Evolutionary conservation across 92 coral and sea anemone species (phyloP).

Genomic region (Blastomussa wellsi): DNA sequence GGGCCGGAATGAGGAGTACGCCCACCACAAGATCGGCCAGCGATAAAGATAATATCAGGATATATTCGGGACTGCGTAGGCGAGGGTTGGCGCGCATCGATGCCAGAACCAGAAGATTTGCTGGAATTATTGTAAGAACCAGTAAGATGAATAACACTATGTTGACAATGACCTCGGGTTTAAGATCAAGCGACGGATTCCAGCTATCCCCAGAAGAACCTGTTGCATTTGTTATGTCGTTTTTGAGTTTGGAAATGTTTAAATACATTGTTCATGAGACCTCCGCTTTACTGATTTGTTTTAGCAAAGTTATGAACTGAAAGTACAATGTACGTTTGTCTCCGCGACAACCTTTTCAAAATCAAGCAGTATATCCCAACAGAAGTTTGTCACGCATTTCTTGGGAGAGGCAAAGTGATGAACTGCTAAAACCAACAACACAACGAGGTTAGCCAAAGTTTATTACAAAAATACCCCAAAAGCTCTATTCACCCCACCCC

Average conservation of each 20-base stretch:
- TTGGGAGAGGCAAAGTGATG: no score
- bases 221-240: background rate
- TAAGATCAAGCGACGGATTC: background rate
- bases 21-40: conserved; percentile 65
- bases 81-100: conserved; percentile 42
- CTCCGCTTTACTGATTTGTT: background rate
- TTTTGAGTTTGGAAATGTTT: background rate
- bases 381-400: background rate
- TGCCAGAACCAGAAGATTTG: conserved; percentile 44
- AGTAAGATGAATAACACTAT: conserved; percentile 39
- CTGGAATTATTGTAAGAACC: conserved; percentile 36
- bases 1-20: conserved; percentile 43
- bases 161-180: conserved; percentile 34
- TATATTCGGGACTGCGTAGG: conserved; percentile 42
- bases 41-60: conserved; percentile 46
- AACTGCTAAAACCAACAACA: background rate
- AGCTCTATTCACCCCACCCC: no score
- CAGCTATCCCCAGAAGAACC: background rate
- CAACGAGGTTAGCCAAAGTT: background rate
- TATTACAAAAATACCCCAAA: no score
- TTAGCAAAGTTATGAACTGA: no score
- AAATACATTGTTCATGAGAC: background rate
- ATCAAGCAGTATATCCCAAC: background rate
- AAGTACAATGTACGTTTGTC: no score
- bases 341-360: background rate